Evolutionary conservation across 64 coral and sea anemone genomes (phyloP).

Genomic region (Stichodactyla mertensii): DNA sequence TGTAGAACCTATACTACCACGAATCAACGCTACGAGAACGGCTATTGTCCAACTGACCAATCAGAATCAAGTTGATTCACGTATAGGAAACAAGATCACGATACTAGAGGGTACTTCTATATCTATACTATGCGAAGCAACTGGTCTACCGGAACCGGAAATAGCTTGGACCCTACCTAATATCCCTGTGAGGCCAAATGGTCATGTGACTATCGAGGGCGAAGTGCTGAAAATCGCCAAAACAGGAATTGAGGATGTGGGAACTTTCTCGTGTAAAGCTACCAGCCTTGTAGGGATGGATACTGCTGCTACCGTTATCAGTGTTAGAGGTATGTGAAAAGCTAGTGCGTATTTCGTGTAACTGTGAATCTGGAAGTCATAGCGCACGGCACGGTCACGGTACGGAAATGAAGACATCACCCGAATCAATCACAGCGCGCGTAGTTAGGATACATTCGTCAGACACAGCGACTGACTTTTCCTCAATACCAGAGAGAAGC

Average conservation of each 20-base stretch:
- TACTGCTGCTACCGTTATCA: conserved; percentile 31
- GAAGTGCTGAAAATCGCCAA: conserved; percentile 37
- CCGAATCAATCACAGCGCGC: too few relatives aligned
- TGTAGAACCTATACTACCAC: not conserved
- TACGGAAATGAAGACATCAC: too few relatives aligned
- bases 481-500: too few relatives aligned
- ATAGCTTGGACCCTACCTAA: conserved; percentile 30
- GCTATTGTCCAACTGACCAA: not conserved
- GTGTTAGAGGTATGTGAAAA: conserved; percentile 31
- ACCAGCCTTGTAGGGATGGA: conserved; percentile 38
- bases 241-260: conserved; percentile 48
- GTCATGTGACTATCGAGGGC: conserved; percentile 25
- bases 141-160: conserved; percentile 38
- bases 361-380: too few relatives aligned
- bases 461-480: too few relatives aligned
- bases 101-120: conserved; percentile 50
- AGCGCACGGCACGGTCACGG: too few relatives aligned
- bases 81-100: conserved; percentile 58
- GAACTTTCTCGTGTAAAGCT: conserved; percentile 56
- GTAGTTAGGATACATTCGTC: too few relatives aligned
- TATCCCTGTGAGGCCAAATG: conserved; percentile 30
- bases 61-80: conserved; percentile 25
- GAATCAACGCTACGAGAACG: not conserved
- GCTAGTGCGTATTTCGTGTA: not conserved
- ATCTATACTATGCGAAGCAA: conserved; percentile 21